Evolutionary conservation across 1,140 invertebrate genomes (phyloP).

Genomic region (Notospermus geniculatus): DNA sequence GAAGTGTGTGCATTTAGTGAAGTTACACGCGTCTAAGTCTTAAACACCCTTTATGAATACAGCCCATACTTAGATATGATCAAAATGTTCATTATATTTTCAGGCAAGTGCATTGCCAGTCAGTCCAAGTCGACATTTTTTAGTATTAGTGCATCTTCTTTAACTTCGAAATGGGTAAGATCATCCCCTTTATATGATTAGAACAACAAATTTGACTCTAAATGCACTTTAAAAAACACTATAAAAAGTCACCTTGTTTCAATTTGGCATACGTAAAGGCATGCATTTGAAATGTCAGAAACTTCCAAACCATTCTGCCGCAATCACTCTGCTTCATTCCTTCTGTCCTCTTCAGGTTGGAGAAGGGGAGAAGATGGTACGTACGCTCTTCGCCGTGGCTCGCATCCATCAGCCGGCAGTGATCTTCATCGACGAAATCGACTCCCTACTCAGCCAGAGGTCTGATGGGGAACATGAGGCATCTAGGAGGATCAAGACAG

Average conservation of each 20-base stretch:
- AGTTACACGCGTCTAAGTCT: no score
- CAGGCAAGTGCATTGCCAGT: conserved; percentile 75
- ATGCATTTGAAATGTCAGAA: no score
- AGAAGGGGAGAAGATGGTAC: conserved; percentile 95
- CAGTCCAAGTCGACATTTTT: conserved; percentile 96
- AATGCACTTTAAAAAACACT: no score
- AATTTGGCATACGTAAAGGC: no score
- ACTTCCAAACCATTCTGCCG: no score
- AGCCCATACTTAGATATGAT: background rate
- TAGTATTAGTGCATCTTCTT: conserved; percentile 91
- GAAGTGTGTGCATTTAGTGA: no score
- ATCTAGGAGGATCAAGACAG: conserved; percentile 93
- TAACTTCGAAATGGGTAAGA: conserved; percentile 88
- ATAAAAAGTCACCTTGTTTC: no score
- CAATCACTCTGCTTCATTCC: no score
- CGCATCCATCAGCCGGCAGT: conserved; percentile 74
- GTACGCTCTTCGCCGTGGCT: conserved; percentile 91
- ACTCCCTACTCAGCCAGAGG: conserved; percentile 87
- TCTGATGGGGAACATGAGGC: conserved; percentile 93
- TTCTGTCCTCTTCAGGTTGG: conserved; percentile 71
- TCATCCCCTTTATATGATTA: no score
- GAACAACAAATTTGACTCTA: no score
- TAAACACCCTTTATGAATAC: no score
- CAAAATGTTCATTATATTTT: background rate
- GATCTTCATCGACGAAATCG: conserved; percentile 92